Conservation (phyloP, 1,140 invertebrate genomes). For the Euglossa dilemma region DNA sequence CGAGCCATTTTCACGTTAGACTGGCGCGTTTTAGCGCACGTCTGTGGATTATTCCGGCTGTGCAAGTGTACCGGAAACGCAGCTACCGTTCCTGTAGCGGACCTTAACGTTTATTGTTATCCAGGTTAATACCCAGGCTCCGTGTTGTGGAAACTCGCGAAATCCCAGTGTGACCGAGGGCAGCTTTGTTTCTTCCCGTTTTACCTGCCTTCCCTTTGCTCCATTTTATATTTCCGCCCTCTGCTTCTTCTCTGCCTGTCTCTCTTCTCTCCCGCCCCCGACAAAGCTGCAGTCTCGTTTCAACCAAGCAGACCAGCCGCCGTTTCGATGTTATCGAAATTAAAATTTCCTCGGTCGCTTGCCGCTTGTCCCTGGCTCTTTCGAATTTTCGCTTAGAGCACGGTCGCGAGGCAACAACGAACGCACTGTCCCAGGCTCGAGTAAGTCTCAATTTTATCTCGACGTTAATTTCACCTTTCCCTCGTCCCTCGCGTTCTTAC, state of each 20-base stretch:
- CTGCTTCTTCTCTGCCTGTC: neutral
- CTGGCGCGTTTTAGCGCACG: neutral
- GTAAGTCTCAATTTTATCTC: too few relatives aligned
- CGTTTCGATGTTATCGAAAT: neutral
- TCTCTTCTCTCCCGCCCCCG: neutral
- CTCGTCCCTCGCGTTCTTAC: too few relatives aligned
- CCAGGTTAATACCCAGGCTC: conserved; percentile 41
- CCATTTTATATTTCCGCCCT: neutral
- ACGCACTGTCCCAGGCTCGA: too few relatives aligned
- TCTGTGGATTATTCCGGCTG: conserved; percentile 30
- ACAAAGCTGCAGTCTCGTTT: too few relatives aligned
- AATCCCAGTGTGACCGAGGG: conserved; percentile 22
- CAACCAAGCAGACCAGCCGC: neutral
- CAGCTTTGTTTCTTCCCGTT: conserved; percentile 20
- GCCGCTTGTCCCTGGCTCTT: neutral
- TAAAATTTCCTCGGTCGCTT: neutral
- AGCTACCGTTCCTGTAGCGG: neutral
- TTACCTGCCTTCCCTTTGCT: neutral
- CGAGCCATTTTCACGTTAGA: conserved; percentile 33
- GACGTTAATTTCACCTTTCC: too few relatives aligned
- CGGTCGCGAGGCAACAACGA: too few relatives aligned
- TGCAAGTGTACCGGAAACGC: conserved; percentile 30
- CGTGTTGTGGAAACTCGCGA: conserved; percentile 34
- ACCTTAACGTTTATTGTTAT: conserved; percentile 54
- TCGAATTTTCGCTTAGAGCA: too few relatives aligned